Percentiles rank a stretch among this genome's conserved stretches.
Conservation (phyloP, 2,113 vertebrate species). For the Asarcornis scutulata region DNA sequence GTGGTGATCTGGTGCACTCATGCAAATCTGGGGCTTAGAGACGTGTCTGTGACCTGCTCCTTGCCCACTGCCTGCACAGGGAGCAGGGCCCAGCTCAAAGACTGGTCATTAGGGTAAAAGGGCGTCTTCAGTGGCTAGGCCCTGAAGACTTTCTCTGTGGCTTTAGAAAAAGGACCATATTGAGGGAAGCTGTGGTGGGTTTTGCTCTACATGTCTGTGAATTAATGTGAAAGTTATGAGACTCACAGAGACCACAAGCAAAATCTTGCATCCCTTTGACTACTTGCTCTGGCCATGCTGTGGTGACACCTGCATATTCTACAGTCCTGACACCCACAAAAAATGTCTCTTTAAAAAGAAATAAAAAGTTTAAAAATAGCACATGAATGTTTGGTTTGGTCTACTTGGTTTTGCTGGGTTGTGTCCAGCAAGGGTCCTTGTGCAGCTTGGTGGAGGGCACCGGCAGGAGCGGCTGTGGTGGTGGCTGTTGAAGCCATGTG, state of each 20-base stretch:
- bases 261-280: background rate
- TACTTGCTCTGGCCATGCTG: background rate
- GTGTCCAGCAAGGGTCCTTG: accelerated
- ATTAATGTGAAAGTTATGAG: background rate
- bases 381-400: background rate
- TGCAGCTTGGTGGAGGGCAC: accelerated
- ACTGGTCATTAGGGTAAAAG: background rate
- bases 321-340: background rate
- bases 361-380: background rate
- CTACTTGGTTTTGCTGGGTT: background rate
- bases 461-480: background rate
- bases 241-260: background rate
- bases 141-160: background rate
- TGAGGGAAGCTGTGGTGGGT: background rate
- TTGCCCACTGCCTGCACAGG: accelerated
- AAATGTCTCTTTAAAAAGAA: background rate
- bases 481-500: background rate
- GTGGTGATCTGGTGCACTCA: background rate
- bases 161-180: background rate
- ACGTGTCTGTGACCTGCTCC: background rate
- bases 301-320: background rate
- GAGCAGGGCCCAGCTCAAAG: background rate
- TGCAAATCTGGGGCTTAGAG: background rate
- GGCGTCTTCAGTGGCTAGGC: background rate
- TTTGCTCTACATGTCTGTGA: background rate